phyloP scores from a whole-genome alignment of 2,888 invertebrate genomes.

The Balanococcus diminutus region DNA sequence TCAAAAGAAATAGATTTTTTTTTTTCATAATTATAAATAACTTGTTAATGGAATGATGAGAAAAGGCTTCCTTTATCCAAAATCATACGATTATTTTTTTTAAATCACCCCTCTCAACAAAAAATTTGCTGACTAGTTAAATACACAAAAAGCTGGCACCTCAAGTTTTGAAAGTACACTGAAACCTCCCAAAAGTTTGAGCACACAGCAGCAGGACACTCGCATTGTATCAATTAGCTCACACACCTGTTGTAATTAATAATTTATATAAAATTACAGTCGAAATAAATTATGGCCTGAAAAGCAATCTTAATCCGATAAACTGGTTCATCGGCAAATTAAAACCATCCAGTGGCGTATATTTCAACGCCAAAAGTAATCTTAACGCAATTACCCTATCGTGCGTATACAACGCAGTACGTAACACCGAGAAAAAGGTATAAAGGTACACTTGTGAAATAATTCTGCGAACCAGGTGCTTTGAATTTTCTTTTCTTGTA shows the following conservation, averaged over 20 bases:
- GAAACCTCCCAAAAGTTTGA: no score
- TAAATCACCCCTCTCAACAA: no score
- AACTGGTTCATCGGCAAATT: background rate
- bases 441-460: background rate
- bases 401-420: background rate
- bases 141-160: no score
- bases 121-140: no score
- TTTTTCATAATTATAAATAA: no score
- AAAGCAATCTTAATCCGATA: background rate
- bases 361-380: background rate
- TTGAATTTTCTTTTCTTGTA: constrained; percentile 39
- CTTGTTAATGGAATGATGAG: no score
- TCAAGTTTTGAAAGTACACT: no score
- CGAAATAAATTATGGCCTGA: background rate
- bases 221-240: background rate
- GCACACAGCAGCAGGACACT: no score
- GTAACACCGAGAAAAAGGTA: background rate
- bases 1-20: no score
- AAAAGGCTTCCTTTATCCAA: no score
- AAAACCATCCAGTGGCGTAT: background rate
- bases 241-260: background rate
- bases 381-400: background rate
- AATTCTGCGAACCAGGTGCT: constrained; percentile 33
- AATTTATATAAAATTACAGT: background rate
- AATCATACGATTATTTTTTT: no score